Base-by-base conservation (phyloP, 1,140 invertebrate genomes). In the Drosophila pseudoobscura region DNA sequence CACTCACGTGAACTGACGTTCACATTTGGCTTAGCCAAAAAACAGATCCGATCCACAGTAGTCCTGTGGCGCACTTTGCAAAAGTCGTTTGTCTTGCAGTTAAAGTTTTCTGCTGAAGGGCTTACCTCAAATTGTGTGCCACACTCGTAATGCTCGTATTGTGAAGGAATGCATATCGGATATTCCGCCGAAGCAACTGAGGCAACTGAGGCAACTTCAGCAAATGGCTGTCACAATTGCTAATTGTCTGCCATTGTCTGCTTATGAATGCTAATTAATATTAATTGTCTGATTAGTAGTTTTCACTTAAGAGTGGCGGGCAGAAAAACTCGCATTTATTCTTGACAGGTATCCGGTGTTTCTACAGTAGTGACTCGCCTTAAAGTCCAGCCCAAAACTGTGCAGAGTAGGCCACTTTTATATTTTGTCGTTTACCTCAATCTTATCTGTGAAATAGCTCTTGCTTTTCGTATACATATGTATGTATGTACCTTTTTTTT, bases 71-170 rank as follows among this genome's bases (percentile, higher is more conserved):
- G 11, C 24, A 9, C 26, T 68, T 11, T 43, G 46, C 76, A 60
- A 47, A 68, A 87, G 82, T 85, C 82, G 82, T 87, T 85, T 85
- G 78, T 85, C 82, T 85, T 85, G 43, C 53, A 51, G 44, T 58
- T 47, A 70, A 83, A 75, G 51, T 82, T 87, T 59, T 80, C 66
- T 50, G 65, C 31, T 24, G 35, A 24, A 31, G 49, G 71, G 55
- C 79, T 80, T 31, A 74, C 80, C 47, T 62, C 41, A 58, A 70
- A 76, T 50, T 49, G 39, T 41, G 24, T 84, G 63, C 66, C 78
- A 85, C 3, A 24, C 20, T 20, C 20, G 24, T 24, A 24, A 5
- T 5, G 4, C 24, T 26, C 4, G 3, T 74, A 85, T 84, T 80
- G 62, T 77, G 85, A 85, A 80, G 70, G 77, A 84, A 76, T 53